Conservation (phyloP, 2,888 invertebrate species). For the Cheilosia urbana region DNA sequence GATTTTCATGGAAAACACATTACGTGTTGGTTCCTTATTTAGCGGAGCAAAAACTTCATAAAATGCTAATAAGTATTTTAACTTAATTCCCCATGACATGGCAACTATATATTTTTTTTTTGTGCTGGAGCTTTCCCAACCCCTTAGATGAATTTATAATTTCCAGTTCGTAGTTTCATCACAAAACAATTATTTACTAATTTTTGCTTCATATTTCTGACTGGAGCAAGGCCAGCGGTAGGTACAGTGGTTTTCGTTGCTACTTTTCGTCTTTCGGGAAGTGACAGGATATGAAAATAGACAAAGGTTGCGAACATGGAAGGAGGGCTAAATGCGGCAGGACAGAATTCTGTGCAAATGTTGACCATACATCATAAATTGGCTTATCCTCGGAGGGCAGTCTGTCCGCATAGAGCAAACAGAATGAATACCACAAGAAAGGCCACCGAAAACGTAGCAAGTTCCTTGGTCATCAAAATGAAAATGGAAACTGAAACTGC, state of each 20-base stretch:
- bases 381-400: constrained; percentile 29
- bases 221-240: background rate
- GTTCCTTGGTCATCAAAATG: constrained; percentile 34
- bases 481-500: constrained; percentile 21
- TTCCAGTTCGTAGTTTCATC: constrained; percentile 37
- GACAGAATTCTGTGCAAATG: constrained; percentile 31
- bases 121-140: background rate
- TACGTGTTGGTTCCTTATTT: constrained; percentile 45
- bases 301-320: background rate
- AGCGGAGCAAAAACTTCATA: constrained; percentile 61
- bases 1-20: constrained; percentile 41
- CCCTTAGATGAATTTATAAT: constrained; percentile 59
- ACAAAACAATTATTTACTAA: constrained; percentile 62
- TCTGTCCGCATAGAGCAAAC: constrained; percentile 20
- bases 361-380: constrained; percentile 66
- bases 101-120: constrained; percentile 18
- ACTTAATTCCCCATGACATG: constrained; percentile 69
- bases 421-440: constrained; percentile 27
- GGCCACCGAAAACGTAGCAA: constrained; percentile 19
- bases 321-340: background rate
- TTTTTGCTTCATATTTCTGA: constrained; percentile 37
- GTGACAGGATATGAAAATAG: constrained; percentile 19
- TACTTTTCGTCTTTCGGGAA: constrained; percentile 14
- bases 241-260: constrained; percentile 20
- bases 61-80: constrained; percentile 70